These are phyloP conservation scores for Noctua fimbriata DNA, from an alignment of 2,888 invertebrate species.

Conservation along the genomic window DNA sequence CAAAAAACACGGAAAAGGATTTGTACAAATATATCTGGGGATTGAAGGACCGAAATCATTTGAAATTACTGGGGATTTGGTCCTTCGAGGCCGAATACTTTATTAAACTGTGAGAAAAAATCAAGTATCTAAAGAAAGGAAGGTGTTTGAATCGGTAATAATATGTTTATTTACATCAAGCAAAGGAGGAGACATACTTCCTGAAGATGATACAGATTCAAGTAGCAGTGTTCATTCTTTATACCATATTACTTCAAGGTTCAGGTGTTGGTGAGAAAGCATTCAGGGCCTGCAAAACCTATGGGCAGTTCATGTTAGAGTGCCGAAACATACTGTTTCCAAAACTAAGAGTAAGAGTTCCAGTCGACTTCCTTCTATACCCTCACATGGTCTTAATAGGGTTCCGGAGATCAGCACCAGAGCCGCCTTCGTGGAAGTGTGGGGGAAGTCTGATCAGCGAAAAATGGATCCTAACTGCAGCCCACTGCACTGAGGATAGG, in stretches of 20 bases:
- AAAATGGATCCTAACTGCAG: conserved; percentile 86
- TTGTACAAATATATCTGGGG: conserved; percentile 5
- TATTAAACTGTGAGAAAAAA: background rate
- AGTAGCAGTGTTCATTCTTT: conserved; percentile 37
- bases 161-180: conserved; percentile 36
- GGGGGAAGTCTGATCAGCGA: conserved; percentile 85
- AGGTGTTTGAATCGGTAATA: conserved; percentile 12
- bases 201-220: conserved; percentile 44
- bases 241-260: conserved; percentile 3
- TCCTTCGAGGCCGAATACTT: conserved; percentile 3
- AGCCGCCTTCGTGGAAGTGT: conserved; percentile 82
- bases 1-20: conserved; percentile 36
- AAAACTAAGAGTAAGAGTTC: conserved; percentile 79
- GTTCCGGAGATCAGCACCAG: conserved; percentile 67
- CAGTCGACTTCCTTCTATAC: conserved; percentile 88
- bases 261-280: conserved; percentile 80
- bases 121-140: background rate
- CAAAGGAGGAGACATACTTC: conserved; percentile 11
- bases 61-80: background rate
- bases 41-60: conserved; percentile 21
- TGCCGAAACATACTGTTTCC: conserved; percentile 85
- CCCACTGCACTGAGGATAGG: conserved; percentile 84
- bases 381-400: conserved; percentile 92
- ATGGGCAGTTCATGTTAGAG: conserved; percentile 84
- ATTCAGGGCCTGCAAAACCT: conserved; percentile 80